These are phyloP conservation scores for Electrona antarctica DNA, from an alignment of 2,113 vertebrate genomes.

Conservation along the genomic window DNA sequence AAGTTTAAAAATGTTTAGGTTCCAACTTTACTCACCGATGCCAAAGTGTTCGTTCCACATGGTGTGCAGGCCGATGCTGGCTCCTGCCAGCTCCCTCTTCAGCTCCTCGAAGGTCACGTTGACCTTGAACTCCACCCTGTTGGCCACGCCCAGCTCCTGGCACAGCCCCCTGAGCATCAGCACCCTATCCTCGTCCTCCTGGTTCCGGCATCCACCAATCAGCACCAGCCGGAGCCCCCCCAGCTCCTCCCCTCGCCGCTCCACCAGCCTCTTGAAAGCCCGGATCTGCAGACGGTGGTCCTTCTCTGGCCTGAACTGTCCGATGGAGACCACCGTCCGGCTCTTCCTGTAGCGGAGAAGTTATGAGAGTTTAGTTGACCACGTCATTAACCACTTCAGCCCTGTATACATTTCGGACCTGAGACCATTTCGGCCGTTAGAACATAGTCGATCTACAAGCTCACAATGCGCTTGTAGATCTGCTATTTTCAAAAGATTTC, in stretches of 20 bases:
- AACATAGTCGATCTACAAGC: too few species aligned
- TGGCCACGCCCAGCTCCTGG: slow-evolving; percentile 81
- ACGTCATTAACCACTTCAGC: too few species aligned
- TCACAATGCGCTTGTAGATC: too few species aligned
- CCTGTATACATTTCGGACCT: too few species aligned
- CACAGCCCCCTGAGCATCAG: slow-evolving; percentile 81
- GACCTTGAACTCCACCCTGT: slow-evolving; percentile 85
- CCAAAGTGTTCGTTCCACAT: slow-evolving; percentile 99
- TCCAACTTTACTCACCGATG: slow-evolving; percentile 98
- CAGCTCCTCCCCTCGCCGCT: slow-evolving; percentile 59
- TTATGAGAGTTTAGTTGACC: too few species aligned
- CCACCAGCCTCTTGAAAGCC: slow-evolving; percentile 86
- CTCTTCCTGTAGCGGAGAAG: slow-evolving; percentile 29
- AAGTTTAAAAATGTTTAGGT: too few species aligned
- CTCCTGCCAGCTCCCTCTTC: slow-evolving; percentile 83
- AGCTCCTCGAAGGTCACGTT: slow-evolving; percentile 91
- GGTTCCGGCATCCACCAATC: slow-evolving; percentile 91
- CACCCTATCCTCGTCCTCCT: slow-evolving; percentile 88
- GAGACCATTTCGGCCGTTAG: too few species aligned
- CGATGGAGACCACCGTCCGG: slow-evolving; percentile 84
- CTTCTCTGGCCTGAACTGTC: slow-evolving; percentile 94
- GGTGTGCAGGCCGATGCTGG: slow-evolving; percentile 91
- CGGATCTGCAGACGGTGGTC: slow-evolving; percentile 91
- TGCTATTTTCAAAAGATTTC: too few species aligned
- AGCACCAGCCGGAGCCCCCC: slow-evolving; percentile 79